Evolutionary conservation across 2,113 vertebrate genomes (phyloP).

Genomic region (Opisthocomus hoazin): DNA sequence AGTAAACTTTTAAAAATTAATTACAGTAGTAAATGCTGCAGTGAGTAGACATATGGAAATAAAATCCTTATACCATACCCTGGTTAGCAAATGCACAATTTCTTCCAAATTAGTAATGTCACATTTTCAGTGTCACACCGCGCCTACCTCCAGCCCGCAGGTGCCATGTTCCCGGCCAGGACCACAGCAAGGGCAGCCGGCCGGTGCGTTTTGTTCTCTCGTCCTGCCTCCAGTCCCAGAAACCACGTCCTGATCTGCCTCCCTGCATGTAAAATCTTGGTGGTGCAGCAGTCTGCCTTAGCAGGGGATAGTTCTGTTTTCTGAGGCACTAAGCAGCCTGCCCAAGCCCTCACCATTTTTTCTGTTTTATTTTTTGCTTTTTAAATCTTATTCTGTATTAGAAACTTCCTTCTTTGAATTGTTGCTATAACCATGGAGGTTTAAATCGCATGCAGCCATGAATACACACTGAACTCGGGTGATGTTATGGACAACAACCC

Average conservation of each 20-base stretch:
- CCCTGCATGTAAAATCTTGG: background rate
- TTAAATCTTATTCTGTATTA: background rate
- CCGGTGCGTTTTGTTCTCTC: accelerated
- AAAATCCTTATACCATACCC: background rate
- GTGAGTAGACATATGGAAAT: background rate
- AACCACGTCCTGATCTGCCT: background rate
- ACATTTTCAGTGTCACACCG: background rate
- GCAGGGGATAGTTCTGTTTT: background rate
- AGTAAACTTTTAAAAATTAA: background rate
- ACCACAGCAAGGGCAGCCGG: background rate
- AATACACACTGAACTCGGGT: accelerated
- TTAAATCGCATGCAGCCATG: background rate
- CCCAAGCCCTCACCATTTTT: background rate
- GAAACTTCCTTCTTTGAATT: background rate
- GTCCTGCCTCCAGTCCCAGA: background rate
- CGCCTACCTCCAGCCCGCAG: accelerated
- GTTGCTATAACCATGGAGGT: background rate
- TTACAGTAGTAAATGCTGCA: background rate
- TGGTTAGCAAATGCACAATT: background rate
- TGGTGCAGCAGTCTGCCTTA: background rate
- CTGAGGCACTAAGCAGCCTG: background rate
- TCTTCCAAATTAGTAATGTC: background rate
- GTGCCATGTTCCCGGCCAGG: background rate
- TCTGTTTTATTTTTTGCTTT: background rate
- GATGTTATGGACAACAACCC: background rate